These are phyloP conservation scores for Fragum fragum DNA, from an alignment of 2,888 invertebrate species.

Conservation along the genomic window DNA sequence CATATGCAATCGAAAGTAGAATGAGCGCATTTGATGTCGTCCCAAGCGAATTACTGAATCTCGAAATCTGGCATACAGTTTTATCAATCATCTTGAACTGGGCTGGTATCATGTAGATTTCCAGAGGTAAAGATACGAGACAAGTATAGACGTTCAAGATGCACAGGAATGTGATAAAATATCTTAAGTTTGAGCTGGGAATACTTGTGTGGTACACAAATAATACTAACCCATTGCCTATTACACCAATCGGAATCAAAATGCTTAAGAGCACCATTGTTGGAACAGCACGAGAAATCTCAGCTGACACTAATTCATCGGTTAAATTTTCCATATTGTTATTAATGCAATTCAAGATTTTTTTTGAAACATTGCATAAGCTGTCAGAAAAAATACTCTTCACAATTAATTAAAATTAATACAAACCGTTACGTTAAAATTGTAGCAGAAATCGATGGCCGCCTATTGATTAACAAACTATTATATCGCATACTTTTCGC, in stretches of 20 bases:
- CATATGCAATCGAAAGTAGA: neutral
- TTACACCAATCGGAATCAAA: neutral
- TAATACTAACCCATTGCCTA: conserved; percentile 4
- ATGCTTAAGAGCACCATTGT: neutral
- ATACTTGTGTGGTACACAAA: conserved; percentile 1
- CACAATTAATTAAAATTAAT: too few species aligned
- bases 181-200: neutral
- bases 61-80: conserved; percentile 4
- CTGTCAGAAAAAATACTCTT: too few species aligned
- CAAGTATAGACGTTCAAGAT: conserved; percentile 9
- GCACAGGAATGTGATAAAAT: conserved; percentile 1
- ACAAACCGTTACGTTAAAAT: too few species aligned
- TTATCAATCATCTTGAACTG: neutral
- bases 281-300: neutral
- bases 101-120: neutral
- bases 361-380: too few species aligned
- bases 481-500: too few species aligned
- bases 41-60: conserved; percentile 4
- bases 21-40: neutral
- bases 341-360: too few species aligned
- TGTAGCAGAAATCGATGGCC: too few species aligned
- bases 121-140: neutral
- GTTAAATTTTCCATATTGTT: neutral
- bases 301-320: neutral
- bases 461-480: too few species aligned